Percentiles rank a stretch among this genome's conserved stretches.
These are phyloP conservation scores for Drosophila kohkoa DNA, from an alignment of 1,140 invertebrate genomes.

Conservation along the genomic window DNA sequence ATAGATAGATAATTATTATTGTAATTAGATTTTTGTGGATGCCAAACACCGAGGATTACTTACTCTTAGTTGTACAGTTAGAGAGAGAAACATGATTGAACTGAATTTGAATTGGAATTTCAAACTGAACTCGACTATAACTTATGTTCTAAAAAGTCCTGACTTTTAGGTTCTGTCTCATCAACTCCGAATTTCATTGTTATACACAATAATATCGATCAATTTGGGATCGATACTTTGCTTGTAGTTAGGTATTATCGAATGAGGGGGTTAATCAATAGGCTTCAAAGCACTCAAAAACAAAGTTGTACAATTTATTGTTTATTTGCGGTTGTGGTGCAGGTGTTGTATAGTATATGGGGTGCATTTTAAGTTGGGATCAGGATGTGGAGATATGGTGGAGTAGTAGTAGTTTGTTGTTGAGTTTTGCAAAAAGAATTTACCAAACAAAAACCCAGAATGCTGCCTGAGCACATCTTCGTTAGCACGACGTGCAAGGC, in stretches of 20 bases:
- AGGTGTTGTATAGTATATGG: constrained; percentile 22
- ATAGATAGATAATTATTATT: constrained; percentile 27
- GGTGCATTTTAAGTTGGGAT: constrained; percentile 26
- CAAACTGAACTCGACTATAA: constrained; percentile 15
- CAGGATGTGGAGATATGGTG: constrained; percentile 20
- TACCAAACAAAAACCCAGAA: constrained; percentile 84
- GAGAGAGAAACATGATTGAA: constrained; percentile 28
- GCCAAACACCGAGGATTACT: constrained; percentile 75
- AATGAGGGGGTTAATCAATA: constrained; percentile 37
- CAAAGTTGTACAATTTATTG: background rate
- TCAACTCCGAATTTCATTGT: constrained; percentile 80
- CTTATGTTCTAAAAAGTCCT: constrained; percentile 7
- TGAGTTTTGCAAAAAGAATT: constrained; percentile 74
- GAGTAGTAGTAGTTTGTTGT: constrained; percentile 11
- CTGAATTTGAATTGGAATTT: background rate
- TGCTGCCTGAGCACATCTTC: constrained; percentile 84
- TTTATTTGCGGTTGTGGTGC: constrained; percentile 29
- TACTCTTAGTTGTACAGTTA: constrained; percentile 31
- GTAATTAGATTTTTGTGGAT: constrained; percentile 42
- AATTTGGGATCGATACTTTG: constrained; percentile 2
- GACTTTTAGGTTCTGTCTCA: constrained; percentile 46
- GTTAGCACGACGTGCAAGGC: constrained; percentile 87
- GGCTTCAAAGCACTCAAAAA: constrained; percentile 19
- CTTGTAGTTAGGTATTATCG: constrained; percentile 28
- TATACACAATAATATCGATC: constrained; percentile 35